Percentiles rank a stretch among this genome's conserved stretches.
phyloP scores from a whole-genome alignment of 2,888 invertebrate genomes.

The Lithosia quadra region DNA sequence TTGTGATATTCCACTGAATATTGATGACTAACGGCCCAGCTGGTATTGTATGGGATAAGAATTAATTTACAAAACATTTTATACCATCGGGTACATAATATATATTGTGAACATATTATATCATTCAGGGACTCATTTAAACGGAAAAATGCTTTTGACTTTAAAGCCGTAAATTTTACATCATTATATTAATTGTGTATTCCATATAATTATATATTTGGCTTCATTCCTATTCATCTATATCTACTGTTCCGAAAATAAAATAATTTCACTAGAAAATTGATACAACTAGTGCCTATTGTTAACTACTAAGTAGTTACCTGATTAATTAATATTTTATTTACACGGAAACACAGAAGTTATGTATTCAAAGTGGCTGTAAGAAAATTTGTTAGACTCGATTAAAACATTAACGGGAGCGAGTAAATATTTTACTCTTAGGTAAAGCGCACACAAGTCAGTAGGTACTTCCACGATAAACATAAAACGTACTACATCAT shows the following conservation, averaged over 20 bases:
- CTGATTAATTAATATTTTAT: slow-evolving; percentile 52
- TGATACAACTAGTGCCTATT: slow-evolving; percentile 18
- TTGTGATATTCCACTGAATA: too few species aligned
- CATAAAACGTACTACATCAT: not conserved
- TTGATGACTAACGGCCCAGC: too few species aligned
- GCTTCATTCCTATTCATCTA: too few species aligned
- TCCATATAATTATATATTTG: too few species aligned
- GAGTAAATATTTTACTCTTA: slow-evolving; percentile 80
- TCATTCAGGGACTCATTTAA: too few species aligned
- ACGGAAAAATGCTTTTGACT: too few species aligned
- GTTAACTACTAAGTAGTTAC: slow-evolving; percentile 26
- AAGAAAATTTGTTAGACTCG: slow-evolving; percentile 77
- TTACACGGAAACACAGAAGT: slow-evolving; percentile 56
- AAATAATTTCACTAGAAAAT: slow-evolving; percentile 1
- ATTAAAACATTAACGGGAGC: slow-evolving; percentile 77
- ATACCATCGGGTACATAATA: too few species aligned
- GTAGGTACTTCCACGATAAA: not conserved
- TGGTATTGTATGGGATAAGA: too few species aligned
- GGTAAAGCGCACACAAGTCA: slow-evolving; percentile 9
- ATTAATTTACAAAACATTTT: too few species aligned
- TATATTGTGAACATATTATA: too few species aligned
- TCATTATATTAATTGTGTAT: too few species aligned
- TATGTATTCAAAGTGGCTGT: slow-evolving; percentile 67
- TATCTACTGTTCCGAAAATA: slow-evolving; percentile 6
- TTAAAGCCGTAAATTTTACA: too few species aligned